Base-by-base conservation (phyloP, 2,888 invertebrate genomes). In the Odontocolon sp. region DNA sequence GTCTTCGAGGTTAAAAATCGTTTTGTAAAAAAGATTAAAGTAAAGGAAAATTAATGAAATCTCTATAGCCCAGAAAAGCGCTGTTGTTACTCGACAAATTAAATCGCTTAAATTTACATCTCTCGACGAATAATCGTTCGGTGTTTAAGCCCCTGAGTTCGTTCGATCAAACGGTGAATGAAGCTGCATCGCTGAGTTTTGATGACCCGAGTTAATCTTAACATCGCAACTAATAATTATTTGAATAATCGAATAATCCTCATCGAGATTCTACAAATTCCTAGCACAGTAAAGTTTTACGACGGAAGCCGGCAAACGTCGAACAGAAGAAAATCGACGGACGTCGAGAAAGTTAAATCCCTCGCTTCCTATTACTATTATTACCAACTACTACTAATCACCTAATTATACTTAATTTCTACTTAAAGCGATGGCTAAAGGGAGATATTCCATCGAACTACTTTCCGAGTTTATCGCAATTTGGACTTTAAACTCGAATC, bases 321-420 rank as follows among this genome's bases (percentile, higher is more conserved):
- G 31, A 47, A 36, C 11, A 23, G 23, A 18, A 38, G 31, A 38
- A 26, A 50, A 64, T 64, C 64, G 38, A 38, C 64, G 64, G 8
- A 64, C 26, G 42, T 42, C 28, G 42, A 28, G n/a, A 28, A 45
- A 31, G 16, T 31, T 28, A 14, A 2, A 28, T 14, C 8, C 14
- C 5, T 9, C 23, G 36, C 14, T 38, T 9, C 18, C 6, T 14
- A 14, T 9, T 18, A 14, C 61, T 3, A 47, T 8, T 8, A 16
- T 14, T 5, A 5, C 45, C 14, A 18, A 28, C 18, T 28, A 28
- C 23, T 18, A 26, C 40, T 40, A 23, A 61, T 31, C 21, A 18
- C 59, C 33, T 8, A 59, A 69, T 69, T 31, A 31, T 18, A 59
- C 36, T 21, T 52, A 40, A 69, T 47, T 59, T 50, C 21, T 61